Evolutionary conservation across 2,113 vertebrate genomes (phyloP).

Genomic region (Xyrauchen texanus): DNA sequence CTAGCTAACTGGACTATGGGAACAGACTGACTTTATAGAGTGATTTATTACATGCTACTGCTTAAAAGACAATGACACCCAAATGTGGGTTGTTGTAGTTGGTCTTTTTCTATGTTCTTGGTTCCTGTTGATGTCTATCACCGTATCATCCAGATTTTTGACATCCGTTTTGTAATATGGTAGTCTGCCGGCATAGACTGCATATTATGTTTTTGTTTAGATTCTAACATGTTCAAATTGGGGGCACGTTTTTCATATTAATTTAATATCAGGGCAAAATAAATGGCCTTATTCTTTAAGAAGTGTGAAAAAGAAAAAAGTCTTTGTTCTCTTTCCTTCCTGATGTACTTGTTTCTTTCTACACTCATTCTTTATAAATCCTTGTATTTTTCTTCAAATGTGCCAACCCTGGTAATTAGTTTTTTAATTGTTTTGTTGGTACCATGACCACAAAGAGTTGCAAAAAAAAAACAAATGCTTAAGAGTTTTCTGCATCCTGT

Average conservation of each 20-base stretch:
- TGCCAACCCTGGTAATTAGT: slow-evolving; percentile 44
- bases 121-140: slow-evolving; percentile 8
- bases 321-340: slow-evolving; percentile 16
- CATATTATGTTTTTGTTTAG: slow-evolving; percentile 16
- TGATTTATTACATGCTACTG: slow-evolving; percentile 20
- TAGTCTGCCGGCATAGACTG: slow-evolving; percentile 34
- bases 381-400: neutral
- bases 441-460: slow-evolving; percentile 33
- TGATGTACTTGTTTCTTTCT: neutral
- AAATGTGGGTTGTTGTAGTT: neutral
- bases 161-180: slow-evolving; percentile 2
- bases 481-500: neutral
- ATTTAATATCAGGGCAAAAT: slow-evolving; percentile 38
- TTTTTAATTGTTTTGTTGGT: slow-evolving; percentile 13
- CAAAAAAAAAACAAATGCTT: neutral
- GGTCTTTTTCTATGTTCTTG: slow-evolving; percentile 18
- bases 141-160: neutral
- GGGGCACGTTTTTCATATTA: slow-evolving; percentile 32
- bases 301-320: slow-evolving; percentile 1
- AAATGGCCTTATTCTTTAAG: slow-evolving; percentile 37
- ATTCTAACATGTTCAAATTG: slow-evolving; percentile 2
- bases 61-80: slow-evolving; percentile 3
- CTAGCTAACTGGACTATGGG: neutral
- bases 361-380: slow-evolving; percentile 5
- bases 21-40: slow-evolving; percentile 24